A percentile compares a stretch with the other conserved stretches of the same genome.
Conservation (phyloP, 2,888 invertebrate genomes). For the Cremastobaeus sp. region DNA sequence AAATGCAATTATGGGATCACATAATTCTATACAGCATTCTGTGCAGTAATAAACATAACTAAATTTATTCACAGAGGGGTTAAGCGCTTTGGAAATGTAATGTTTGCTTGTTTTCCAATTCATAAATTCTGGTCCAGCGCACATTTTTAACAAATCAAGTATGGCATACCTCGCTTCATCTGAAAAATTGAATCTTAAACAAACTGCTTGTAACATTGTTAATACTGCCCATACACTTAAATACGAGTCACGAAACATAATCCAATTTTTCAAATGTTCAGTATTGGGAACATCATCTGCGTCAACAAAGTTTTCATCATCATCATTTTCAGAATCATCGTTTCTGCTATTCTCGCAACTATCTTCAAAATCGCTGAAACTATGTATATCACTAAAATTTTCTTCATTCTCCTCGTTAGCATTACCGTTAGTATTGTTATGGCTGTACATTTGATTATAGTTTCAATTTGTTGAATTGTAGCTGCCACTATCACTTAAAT, state of each 20-base stretch:
- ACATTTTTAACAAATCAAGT: conserved; percentile 14
- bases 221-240: conserved; percentile 17
- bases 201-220: conserved; percentile 18
- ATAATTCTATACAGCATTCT: conserved; percentile 13
- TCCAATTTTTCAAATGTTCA: conserved; percentile 1
- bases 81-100: neutral
- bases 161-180: conserved; percentile 15
- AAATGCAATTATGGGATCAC: too few relatives aligned
- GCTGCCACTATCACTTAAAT: too few relatives aligned
- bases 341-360: too few relatives aligned
- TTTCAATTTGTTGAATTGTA: too few relatives aligned
- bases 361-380: too few relatives aligned
- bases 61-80: conserved; percentile 9
- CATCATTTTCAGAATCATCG: too few relatives aligned
- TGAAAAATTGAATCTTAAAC: conserved; percentile 12
- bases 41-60: conserved; percentile 15
- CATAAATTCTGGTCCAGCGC: conserved; percentile 2
- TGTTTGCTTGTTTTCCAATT: conserved; percentile 11
- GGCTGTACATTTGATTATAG: too few relatives aligned
- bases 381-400: too few relatives aligned
- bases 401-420: too few relatives aligned
- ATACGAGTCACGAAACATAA: conserved; percentile 16
- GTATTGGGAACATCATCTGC: neutral
- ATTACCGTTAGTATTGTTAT: too few relatives aligned
- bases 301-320: too few relatives aligned